Conservation (phyloP, 2,797 vertebrate species). For the Dendrocincla tyrannina region DNA sequence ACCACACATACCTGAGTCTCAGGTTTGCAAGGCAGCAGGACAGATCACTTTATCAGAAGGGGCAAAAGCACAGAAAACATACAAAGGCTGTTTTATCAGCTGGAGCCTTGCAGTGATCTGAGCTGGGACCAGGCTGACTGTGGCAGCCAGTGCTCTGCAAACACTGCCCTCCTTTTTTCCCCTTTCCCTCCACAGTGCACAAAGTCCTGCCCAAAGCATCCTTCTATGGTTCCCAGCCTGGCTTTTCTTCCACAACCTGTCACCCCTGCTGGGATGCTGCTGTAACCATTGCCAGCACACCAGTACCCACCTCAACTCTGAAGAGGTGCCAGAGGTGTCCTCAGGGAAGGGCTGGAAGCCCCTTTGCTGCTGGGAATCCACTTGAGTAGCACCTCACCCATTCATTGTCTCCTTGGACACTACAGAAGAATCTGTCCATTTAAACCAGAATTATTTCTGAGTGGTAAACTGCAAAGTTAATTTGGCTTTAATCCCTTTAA, state of each 20-base stretch:
- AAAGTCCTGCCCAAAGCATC: rapidly evolving
- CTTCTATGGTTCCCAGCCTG: not conserved
- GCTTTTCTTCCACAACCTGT: not conserved
- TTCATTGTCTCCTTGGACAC: not conserved
- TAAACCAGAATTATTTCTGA: conserved; percentile 68
- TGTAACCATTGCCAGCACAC: rapidly evolving
- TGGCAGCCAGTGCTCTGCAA: not conserved
- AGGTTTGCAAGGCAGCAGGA: not conserved
- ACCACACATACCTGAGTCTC: rapidly evolving
- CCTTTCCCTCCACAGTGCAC: not conserved
- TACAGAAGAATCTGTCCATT: conserved; percentile 46
- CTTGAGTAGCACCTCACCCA: rapidly evolving
- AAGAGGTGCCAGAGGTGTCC: not conserved
- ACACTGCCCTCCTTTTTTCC: not conserved
- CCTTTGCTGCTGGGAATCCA: rapidly evolving
- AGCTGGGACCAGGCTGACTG: not conserved
- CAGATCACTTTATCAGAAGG: rapidly evolving
- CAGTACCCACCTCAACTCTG: not conserved
- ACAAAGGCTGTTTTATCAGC: not conserved
- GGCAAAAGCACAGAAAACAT: not conserved
- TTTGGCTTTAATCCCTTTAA: conserved; percentile 74
- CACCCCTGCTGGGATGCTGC: not conserved
- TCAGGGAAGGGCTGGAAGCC: rapidly evolving
- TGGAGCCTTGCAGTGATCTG: not conserved
- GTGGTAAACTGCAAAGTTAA: conserved; percentile 67